phyloP scores from a whole-genome alignment of 1,140 invertebrate species.

The Leptinotarsa defecta region DNA sequence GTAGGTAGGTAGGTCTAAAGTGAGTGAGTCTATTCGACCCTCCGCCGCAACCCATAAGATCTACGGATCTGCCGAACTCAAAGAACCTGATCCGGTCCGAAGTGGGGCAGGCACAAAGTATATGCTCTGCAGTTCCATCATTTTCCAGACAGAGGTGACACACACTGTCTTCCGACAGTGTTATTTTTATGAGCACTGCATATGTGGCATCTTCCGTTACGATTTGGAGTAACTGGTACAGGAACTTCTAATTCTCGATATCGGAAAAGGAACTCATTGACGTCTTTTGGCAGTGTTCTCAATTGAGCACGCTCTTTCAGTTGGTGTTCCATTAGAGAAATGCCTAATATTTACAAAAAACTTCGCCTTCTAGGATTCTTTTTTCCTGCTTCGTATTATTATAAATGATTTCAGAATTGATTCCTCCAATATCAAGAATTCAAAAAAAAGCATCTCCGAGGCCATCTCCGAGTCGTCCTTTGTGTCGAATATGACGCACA shows the following conservation, averaged over 20 bases:
- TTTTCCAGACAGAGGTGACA: too few relatives aligned
- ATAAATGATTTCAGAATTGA: slow-evolving; percentile 58
- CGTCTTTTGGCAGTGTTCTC: slow-evolving; percentile 27
- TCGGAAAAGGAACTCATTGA: slow-evolving; percentile 24
- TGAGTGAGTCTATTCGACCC: too few relatives aligned
- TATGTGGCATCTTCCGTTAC: slow-evolving; percentile 17
- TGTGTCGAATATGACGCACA: slow-evolving; percentile 47
- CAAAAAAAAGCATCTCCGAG: slow-evolving; percentile 59
- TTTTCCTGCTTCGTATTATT: slow-evolving; percentile 40
- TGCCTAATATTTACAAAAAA: slow-evolving; percentile 56
- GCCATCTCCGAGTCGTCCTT: slow-evolving; percentile 60
- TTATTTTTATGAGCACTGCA: slow-evolving; percentile 32
- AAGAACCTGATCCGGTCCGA: too few relatives aligned
- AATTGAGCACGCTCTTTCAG: slow-evolving; percentile 32
- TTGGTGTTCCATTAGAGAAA: slow-evolving; percentile 54
- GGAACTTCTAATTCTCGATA: slow-evolving; percentile 13
- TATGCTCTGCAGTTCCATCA: too few relatives aligned
- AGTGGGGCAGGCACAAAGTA: too few relatives aligned
- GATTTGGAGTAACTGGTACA: slow-evolving; percentile 16
- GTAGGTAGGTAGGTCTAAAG: too few relatives aligned
- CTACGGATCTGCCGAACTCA: too few relatives aligned
- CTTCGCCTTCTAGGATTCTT: slow-evolving; percentile 50
- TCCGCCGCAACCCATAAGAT: too few relatives aligned
- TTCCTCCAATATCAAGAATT: slow-evolving; percentile 59
- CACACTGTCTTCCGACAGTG: too few relatives aligned